A percentile compares a stretch with the other conserved stretches of the same genome.
phyloP scores from a whole-genome alignment of 2,888 invertebrate species.

The Xestia sexstrigata region DNA sequence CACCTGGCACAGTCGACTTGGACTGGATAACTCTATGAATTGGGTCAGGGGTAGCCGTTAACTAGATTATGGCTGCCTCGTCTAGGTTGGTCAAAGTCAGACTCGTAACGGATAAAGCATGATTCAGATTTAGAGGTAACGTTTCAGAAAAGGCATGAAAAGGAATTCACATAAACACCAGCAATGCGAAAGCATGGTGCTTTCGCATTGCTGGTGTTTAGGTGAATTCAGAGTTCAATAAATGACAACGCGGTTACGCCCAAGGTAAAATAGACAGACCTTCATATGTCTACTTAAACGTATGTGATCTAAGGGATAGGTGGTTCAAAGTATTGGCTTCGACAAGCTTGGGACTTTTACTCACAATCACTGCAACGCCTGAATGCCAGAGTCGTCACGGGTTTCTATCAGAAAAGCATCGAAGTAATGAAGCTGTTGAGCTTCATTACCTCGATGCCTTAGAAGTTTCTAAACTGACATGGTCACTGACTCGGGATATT shows the following conservation, averaged over 20 bases:
- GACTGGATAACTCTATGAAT: conserved; percentile 31
- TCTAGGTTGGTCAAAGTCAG: background rate
- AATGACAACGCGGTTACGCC: too few relatives aligned
- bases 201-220: too few relatives aligned
- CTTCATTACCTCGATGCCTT: background rate
- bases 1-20: conserved; percentile 11
- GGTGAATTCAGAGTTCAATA: too few relatives aligned
- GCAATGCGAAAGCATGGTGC: too few relatives aligned
- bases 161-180: too few relatives aligned
- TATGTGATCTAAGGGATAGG: too few relatives aligned
- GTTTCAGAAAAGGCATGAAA: background rate
- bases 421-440: background rate
- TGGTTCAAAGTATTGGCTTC: background rate
- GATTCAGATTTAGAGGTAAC: background rate
- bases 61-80: conserved; percentile 20
- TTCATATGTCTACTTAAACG: too few relatives aligned
- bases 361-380: background rate
- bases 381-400: background rate
- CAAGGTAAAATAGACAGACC: too few relatives aligned
- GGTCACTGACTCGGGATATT: too few relatives aligned
- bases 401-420: background rate
- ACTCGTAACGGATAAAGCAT: background rate
- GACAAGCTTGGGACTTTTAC: background rate
- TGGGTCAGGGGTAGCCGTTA: conserved; percentile 41
- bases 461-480: background rate